Evolutionary conservation across 1,140 invertebrate species (phyloP).

Genomic region (Caerostris extrusa): DNA sequence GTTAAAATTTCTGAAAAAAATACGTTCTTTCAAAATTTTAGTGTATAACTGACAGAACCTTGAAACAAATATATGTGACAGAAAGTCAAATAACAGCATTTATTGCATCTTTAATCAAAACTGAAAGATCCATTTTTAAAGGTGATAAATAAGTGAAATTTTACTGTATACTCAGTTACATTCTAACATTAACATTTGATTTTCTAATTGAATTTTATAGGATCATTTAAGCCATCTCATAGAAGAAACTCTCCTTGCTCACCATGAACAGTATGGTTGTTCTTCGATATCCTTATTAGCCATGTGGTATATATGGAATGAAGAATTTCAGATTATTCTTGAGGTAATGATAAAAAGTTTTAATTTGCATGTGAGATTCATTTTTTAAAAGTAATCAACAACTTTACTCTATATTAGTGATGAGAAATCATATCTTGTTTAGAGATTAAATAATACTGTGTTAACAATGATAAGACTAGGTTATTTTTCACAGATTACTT

Average conservation of each 20-base stretch:
- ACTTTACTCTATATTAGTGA: too few species aligned
- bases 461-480: too few species aligned
- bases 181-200: not conserved
- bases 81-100: not conserved
- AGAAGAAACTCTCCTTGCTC: constrained; percentile 51
- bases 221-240: constrained; percentile 26
- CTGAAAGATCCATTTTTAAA: not conserved
- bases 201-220: not conserved
- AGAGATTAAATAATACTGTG: too few species aligned
- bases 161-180: not conserved
- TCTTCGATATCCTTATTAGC: constrained; percentile 39
- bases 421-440: too few species aligned
- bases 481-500: too few species aligned
- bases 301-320: constrained; percentile 68
- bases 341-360: constrained; percentile 29
- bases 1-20: too few species aligned
- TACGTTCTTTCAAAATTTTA: too few species aligned
- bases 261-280: constrained; percentile 62
- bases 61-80: not conserved
- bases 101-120: not conserved
- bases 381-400: not conserved
- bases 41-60: not conserved
- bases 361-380: not conserved
- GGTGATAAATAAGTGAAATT: not conserved
- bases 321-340: not conserved